A percentile compares a stretch with the other conserved stretches of the same genome.
Conservation (phyloP, 2,888 invertebrate species). For the Parascotia fuliginaria region DNA sequence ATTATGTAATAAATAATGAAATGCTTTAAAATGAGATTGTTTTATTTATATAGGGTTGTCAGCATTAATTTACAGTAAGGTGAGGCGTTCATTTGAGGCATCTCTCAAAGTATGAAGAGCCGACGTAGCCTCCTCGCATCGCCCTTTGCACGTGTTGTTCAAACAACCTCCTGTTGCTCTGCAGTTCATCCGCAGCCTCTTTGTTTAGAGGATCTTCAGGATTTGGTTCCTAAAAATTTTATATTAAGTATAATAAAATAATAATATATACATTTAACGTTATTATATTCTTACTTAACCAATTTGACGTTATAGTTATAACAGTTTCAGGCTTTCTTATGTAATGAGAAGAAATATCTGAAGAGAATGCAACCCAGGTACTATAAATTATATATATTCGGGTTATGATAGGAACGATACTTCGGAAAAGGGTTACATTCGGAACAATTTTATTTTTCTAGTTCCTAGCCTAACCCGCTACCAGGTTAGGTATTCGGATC, state of each 20-base stretch:
- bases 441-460: too few species aligned
- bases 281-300: too few species aligned
- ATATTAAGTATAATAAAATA: background rate
- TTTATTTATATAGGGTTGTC: conserved; percentile 74
- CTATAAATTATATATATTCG: too few species aligned
- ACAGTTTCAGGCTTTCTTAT: too few species aligned
- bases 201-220: conserved; percentile 99
- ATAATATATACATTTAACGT: too few species aligned
- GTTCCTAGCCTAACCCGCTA: too few species aligned
- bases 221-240: conserved; percentile 96
- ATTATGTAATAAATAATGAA: conserved; percentile 47
- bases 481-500: too few species aligned
- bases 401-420: too few species aligned
- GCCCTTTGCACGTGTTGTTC: conserved; percentile 98
- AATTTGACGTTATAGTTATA: too few species aligned
- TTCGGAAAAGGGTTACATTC: too few species aligned
- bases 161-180: conserved; percentile 96
- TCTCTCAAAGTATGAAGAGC: conserved; percentile 97
- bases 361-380: too few species aligned
- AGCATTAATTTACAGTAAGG: conserved; percentile 66
- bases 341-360: too few species aligned
- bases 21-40: conserved; percentile 74
- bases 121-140: conserved; percentile 98
- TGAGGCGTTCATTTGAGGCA: conserved; percentile 93
- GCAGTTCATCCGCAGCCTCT: conserved; percentile 98